phyloP scores from a whole-genome alignment of 2,113 vertebrate species.

The Chaetodon auriga region DNA sequence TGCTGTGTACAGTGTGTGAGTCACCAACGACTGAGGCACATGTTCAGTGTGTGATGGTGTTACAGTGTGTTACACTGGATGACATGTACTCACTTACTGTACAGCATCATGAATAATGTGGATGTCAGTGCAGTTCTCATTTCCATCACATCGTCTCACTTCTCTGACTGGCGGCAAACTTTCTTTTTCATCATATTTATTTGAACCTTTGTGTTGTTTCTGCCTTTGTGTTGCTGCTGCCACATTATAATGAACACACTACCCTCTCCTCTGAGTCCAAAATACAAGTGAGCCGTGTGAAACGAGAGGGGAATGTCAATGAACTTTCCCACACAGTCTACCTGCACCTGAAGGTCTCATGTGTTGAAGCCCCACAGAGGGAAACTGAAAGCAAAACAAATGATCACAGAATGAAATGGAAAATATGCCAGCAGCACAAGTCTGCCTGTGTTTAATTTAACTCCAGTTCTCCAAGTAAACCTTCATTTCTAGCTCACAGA shows the following conservation, averaged over 20 bases:
- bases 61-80: not conserved
- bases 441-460: not conserved
- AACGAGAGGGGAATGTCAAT: constrained; percentile 9
- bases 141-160: not conserved
- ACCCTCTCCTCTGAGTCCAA: not conserved
- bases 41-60: not conserved
- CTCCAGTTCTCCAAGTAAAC: not conserved
- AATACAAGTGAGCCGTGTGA: not conserved
- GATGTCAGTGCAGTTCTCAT: not conserved
- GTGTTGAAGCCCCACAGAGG: not conserved
- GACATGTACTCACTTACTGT: not conserved
- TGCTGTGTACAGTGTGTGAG: not conserved
- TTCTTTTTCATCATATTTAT: not conserved
- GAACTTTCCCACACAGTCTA: not conserved
- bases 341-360: not conserved
- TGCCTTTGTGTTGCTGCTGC: not conserved
- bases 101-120: not conserved
- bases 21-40: no score
- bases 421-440: not conserved
- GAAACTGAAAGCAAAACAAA: not conserved
- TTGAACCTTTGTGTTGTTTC: not conserved
- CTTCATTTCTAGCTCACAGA: not conserved
- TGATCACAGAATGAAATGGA: not conserved
- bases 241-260: constrained; percentile 8
- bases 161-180: not conserved